These are phyloP conservation scores for Drosophila hydei DNA, from an alignment of 1,140 invertebrate genomes.

Conservation along the genomic window DNA sequence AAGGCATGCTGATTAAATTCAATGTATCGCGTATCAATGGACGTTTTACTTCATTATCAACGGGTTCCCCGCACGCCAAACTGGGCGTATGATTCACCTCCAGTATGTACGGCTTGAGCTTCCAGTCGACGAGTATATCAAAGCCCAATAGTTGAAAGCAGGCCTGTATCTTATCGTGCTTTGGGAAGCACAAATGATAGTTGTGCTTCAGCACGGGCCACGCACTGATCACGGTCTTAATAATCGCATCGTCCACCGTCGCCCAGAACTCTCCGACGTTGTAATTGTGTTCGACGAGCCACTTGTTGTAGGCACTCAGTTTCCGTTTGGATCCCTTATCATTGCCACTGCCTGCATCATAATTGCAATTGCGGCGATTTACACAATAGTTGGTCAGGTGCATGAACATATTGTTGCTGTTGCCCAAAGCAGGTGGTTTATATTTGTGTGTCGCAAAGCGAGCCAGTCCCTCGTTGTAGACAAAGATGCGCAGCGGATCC, in stretches of 20 bases:
- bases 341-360: slow-evolving; percentile 85
- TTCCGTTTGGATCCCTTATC: slow-evolving; percentile 93
- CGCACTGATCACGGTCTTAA: slow-evolving; percentile 94
- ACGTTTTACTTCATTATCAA: slow-evolving; percentile 94
- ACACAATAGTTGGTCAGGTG: slow-evolving; percentile 98
- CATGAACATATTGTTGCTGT: slow-evolving; percentile 95
- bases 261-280: slow-evolving; percentile 90
- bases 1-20: slow-evolving; percentile 91
- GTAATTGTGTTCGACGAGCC: slow-evolving; percentile 88
- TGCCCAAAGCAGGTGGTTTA: slow-evolving; percentile 90
- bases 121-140: slow-evolving; percentile 94
- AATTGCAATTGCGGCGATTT: slow-evolving; percentile 95
- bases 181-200: slow-evolving; percentile 94
- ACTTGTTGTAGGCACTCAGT: slow-evolving; percentile 91
- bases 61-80: slow-evolving; percentile 92
- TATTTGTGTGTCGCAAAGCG: slow-evolving; percentile 95
- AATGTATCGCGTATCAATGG: slow-evolving; percentile 92
- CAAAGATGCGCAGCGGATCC: slow-evolving; percentile 95
- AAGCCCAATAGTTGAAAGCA: slow-evolving; percentile 96
- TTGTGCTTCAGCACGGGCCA: slow-evolving; percentile 94
- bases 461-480: slow-evolving; percentile 97
- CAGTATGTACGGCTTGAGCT: slow-evolving; percentile 92
- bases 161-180: slow-evolving; percentile 91
- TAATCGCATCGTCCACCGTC: slow-evolving; percentile 93
- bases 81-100: slow-evolving; percentile 97